A percentile compares a stretch with the other conserved stretches of the same genome.
These are phyloP conservation scores for Lepus europaeus DNA, from an alignment of 2,113 vertebrate species.

Conservation along the genomic window DNA sequence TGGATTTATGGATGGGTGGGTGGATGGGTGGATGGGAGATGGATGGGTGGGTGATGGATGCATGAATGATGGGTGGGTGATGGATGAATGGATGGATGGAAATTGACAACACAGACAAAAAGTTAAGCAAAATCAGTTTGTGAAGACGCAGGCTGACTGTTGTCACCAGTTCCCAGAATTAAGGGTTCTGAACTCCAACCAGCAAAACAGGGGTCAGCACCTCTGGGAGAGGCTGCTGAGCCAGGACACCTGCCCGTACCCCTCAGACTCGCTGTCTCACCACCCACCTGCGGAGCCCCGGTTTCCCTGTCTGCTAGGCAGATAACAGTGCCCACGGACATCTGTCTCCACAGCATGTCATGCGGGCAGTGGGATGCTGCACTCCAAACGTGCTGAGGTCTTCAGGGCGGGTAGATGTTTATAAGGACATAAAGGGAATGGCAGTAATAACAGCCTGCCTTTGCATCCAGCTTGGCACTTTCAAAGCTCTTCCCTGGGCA, in stretches of 20 bases:
- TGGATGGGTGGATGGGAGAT: rapidly evolving
- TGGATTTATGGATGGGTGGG: not conserved
- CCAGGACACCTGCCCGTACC: conserved; percentile 4
- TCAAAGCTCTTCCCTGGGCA: conserved; percentile 47
- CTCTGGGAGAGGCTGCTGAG: conserved; percentile 33
- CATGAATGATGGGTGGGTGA: no score
- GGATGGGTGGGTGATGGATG: no score
- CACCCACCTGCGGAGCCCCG: not conserved
- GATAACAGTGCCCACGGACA: conserved; percentile 44
- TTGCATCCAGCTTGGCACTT: conserved; percentile 56
- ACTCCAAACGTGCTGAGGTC: conserved; percentile 16
- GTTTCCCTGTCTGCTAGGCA: conserved; percentile 53
- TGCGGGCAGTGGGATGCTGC: not conserved
- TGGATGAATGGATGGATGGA: no score
- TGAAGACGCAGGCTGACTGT: not conserved
- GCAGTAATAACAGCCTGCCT: conserved; percentile 68
- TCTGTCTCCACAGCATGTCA: conserved; percentile 60
- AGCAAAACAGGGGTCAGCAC: conserved; percentile 6
- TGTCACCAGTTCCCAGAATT: conserved; percentile 45
- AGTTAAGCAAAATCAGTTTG: conserved; percentile 7
- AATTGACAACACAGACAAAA: not conserved
- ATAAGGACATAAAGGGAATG: conserved; percentile 59
- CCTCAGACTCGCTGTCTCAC: conserved; percentile 47
- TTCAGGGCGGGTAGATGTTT: conserved; percentile 55
- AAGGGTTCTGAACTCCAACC: conserved; percentile 16